Conservation (phyloP, 2,888 invertebrate species). For the Ischnus inquisitorius region DNA sequence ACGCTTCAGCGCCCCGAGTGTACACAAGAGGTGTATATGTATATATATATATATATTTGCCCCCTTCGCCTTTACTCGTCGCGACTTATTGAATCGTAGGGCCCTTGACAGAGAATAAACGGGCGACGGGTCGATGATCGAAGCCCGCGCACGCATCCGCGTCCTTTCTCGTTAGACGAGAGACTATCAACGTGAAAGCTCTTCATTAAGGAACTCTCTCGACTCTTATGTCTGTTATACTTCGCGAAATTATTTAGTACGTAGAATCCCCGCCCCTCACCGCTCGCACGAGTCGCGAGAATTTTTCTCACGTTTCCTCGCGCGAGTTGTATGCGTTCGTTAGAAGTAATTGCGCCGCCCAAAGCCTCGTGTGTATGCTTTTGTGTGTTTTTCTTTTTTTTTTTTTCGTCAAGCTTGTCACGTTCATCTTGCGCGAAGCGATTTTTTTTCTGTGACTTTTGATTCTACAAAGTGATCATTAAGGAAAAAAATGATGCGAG, state of each 20-base stretch:
- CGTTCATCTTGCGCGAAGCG: not conserved
- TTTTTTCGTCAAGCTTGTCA: not conserved
- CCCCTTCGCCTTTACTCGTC: conserved; percentile 36
- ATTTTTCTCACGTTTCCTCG: conserved; percentile 8
- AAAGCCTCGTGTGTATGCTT: not conserved
- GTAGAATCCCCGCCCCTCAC: not conserved
- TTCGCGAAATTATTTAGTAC: conserved; percentile 12
- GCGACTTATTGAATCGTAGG: conserved; percentile 52
- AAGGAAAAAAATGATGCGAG: not conserved
- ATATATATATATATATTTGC: no score
- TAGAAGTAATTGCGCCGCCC: not conserved
- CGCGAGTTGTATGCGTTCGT: not conserved
- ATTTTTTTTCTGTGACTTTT: not conserved
- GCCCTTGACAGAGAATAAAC: conserved; percentile 42
- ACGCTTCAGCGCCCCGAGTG: not conserved
- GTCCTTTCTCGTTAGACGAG: not conserved
- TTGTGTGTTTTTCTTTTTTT: not conserved
- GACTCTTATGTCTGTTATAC: not conserved
- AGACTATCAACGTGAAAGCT: conserved; percentile 7
- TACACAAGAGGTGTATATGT: not conserved
- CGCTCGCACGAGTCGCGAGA: not conserved
- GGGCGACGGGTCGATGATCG: conserved; percentile 30
- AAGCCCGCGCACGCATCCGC: not conserved
- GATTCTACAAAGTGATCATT: not conserved
- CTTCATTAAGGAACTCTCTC: conserved; percentile 6